Evolutionary conservation across 30 jellyfish, hydroid and myxozoan species (phyloP), one percentile per base, ranked within the genome.

Genomic region (Hydractinia echinata): DNA sequence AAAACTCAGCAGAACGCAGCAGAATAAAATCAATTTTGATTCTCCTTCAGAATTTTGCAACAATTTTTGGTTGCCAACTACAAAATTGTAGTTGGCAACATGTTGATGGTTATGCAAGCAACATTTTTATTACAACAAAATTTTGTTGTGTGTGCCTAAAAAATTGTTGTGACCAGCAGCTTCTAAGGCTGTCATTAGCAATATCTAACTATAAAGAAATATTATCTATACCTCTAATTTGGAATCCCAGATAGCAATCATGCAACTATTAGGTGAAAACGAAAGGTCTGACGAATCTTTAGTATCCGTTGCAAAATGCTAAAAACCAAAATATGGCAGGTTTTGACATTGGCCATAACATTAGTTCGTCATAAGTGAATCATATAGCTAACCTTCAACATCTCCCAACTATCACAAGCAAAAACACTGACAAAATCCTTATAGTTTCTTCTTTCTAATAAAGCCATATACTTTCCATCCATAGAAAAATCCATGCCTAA

Each of bases 301-400:
- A 64, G 99, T 94, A 50, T 94, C 95, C 6, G 96, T 84, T 66
- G 88, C 99, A 73, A 94, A 94, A 58, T 85, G 96, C 99, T 94
- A 82, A 68, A 71, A 83, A 82, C 20, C 44, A 10, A 67, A 18
- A 64, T 6, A 64, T 64, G 74, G 19, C 1, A 13, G 7, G 39
- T 64, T 7, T 64, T 11, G 19, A 58, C 74, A 64, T 30, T 30
- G 44, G 2, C 44, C 44, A 2, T 30, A 30, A 30, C 44, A 30
- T 30, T 30, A 30, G 44, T 30, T 30, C 2, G 44, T 30, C 44
- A 30, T 50, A 68, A 20, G 18, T 10, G 15, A 76, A 79, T n/a
- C 18, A 71, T 14, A 11, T 49, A 18, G 39, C 92, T 10, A 77
- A 93, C 99, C 90, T 93, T 84, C 5, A 84, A 85, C 84, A 93